Percentiles rank a stretch among this genome's conserved stretches.
These are phyloP conservation scores for Iguana delicatissima DNA, from an alignment of 2,797 vertebrate species.

Conservation along the genomic window DNA sequence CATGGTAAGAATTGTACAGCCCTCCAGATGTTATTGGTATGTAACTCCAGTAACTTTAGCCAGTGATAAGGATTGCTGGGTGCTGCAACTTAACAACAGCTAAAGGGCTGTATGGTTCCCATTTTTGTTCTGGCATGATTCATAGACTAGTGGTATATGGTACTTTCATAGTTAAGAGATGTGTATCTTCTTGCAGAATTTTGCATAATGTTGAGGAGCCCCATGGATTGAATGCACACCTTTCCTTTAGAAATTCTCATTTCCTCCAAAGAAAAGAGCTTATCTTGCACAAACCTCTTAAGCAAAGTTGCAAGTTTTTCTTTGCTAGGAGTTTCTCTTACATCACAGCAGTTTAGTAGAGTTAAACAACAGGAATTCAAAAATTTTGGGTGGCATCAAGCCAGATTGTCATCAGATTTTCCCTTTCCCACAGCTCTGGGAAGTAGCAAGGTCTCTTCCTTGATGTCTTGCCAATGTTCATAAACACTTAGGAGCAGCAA, in stretches of 20 bases:
- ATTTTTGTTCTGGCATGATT: no score
- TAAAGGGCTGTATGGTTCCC: no score
- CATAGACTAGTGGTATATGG: not conserved
- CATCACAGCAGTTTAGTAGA: not conserved
- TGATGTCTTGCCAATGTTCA: not conserved
- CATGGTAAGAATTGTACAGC: not conserved
- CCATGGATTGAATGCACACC: not conserved
- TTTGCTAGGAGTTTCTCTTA: not conserved
- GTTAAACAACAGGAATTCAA: not conserved
- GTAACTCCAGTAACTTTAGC: no score
- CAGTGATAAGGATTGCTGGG: no score
- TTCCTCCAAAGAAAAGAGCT: not conserved
- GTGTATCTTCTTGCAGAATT: not conserved
- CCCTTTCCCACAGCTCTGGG: not conserved
- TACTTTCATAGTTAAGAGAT: not conserved
- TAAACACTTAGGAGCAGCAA: not conserved
- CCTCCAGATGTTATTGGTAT: not conserved
- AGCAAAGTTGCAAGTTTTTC: not conserved
- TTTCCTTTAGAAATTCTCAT: not conserved
- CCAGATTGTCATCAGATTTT: not conserved
- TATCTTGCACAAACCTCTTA: not conserved
- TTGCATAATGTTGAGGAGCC: not conserved
- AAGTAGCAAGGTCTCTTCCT: not conserved
- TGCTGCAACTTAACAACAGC: no score
- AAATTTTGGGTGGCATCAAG: not conserved